phyloP scores from a whole-genome alignment of 2,113 vertebrate genomes.

The Gallinago media region DNA sequence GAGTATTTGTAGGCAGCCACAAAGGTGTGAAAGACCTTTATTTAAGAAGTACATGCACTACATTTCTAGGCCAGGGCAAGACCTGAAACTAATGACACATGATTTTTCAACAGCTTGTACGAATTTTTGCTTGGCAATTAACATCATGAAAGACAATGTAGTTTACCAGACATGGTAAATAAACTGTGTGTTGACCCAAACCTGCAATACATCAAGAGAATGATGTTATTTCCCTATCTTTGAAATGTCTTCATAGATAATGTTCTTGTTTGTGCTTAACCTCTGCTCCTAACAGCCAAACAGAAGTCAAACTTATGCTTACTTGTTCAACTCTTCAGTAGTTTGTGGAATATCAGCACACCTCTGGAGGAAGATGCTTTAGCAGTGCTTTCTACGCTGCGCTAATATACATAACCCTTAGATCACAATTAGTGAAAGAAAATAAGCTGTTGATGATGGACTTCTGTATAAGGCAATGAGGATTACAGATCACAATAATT shows the following conservation, averaged over 20 bases:
- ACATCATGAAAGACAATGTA: not conserved
- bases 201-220: not conserved
- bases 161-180: not conserved
- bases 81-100: not conserved
- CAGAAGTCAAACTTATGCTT: not conserved
- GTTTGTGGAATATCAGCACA: not conserved
- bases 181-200: not conserved
- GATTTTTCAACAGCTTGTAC: not conserved
- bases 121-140: not conserved
- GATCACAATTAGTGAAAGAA: not conserved
- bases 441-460: not conserved
- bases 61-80: not conserved
- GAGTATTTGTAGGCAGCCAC: not conserved
- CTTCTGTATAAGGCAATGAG: not conserved
- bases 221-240: not conserved
- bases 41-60: not conserved
- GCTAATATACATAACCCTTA: not conserved
- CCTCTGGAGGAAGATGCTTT: not conserved
- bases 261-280: not conserved
- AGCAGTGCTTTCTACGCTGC: not conserved
- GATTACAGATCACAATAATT: not conserved
- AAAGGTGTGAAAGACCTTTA: not conserved
- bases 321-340: not conserved
- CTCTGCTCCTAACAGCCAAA: not conserved
- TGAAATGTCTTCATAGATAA: not conserved